Evolutionary conservation across 2,113 vertebrate species (phyloP).

Genomic region (Nerophis ophidion): DNA sequence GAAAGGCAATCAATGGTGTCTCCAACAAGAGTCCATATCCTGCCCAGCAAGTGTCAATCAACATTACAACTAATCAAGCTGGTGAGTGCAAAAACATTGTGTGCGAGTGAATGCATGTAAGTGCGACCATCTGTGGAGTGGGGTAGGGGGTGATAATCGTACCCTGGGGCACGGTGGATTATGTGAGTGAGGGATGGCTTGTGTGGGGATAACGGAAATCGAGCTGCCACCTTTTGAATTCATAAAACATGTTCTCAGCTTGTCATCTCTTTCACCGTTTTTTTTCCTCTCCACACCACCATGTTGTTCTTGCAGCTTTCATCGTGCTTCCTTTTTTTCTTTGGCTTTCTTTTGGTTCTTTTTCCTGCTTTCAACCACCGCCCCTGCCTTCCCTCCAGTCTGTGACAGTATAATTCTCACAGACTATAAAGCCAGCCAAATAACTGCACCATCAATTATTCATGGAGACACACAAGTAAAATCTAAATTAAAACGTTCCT

Average conservation of each 20-base stretch:
- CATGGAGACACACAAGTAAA: slow-evolving; percentile 56
- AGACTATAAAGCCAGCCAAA: slow-evolving; percentile 54
- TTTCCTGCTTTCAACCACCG: slow-evolving; percentile 17
- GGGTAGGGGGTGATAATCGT: background rate
- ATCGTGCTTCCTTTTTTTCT: slow-evolving; percentile 18
- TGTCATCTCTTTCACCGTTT: slow-evolving; percentile 39
- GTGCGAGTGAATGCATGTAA: slow-evolving; percentile 7
- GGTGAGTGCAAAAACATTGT: slow-evolving; percentile 70
- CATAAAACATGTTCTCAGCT: slow-evolving; percentile 59
- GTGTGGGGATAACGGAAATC: slow-evolving; percentile 56
- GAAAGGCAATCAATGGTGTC: slow-evolving; percentile 89
- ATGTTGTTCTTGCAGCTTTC: slow-evolving; percentile 35
- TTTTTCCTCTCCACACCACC: background rate
- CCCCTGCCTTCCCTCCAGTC: slow-evolving; percentile 15
- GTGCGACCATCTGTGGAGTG: slow-evolving; percentile 4
- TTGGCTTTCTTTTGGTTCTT: slow-evolving; percentile 4
- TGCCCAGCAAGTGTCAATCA: slow-evolving; percentile 88
- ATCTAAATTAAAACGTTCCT: slow-evolving; percentile 50
- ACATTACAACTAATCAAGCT: slow-evolving; percentile 97
- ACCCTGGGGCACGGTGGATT: slow-evolving; percentile 41
- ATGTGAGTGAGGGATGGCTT: slow-evolving; percentile 33
- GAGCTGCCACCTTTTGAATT: slow-evolving; percentile 59
- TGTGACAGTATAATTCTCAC: slow-evolving; percentile 41
- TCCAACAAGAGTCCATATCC: slow-evolving; percentile 93
- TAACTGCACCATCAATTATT: slow-evolving; percentile 55